Evolutionary conservation across 2,113 vertebrate species (phyloP).

Genomic region (Heloderma charlesbogerti): DNA sequence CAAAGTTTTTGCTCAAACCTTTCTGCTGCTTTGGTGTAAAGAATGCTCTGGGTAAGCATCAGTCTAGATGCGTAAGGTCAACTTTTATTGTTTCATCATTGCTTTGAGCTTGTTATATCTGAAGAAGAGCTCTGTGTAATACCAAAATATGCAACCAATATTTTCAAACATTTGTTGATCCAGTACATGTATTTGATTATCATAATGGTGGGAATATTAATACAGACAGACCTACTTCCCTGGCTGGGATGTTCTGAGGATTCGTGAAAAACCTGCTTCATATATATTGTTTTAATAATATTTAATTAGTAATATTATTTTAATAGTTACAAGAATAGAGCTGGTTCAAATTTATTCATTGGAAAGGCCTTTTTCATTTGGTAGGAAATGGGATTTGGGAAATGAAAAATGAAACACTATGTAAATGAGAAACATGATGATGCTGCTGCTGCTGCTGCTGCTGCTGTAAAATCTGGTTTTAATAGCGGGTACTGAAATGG

Average conservation of each 20-base stretch:
- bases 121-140: not conserved
- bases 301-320: constrained; percentile 2
- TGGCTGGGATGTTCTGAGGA: not conserved
- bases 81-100: not conserved
- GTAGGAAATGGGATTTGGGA: constrained; percentile 24
- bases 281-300: not conserved
- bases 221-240: not conserved
- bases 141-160: not conserved
- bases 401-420: constrained; percentile 28
- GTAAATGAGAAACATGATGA: constrained; percentile 34
- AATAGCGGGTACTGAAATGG: constrained; percentile 6
- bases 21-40: not conserved
- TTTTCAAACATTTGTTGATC: not conserved
- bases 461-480: constrained; percentile 26
- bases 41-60: not conserved
- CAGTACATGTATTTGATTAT: not conserved
- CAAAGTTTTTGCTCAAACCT: not conserved
- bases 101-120: not conserved
- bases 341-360: constrained; percentile 33
- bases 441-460: not conserved
- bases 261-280: constrained; percentile 19
- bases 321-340: constrained; percentile 27
- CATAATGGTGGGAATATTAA: constrained; percentile 5
- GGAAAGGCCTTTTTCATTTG: constrained; percentile 16
- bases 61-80: not conserved